Evolutionary conservation across 2,113 vertebrate genomes (phyloP).

Genomic region (Calypte anna): DNA sequence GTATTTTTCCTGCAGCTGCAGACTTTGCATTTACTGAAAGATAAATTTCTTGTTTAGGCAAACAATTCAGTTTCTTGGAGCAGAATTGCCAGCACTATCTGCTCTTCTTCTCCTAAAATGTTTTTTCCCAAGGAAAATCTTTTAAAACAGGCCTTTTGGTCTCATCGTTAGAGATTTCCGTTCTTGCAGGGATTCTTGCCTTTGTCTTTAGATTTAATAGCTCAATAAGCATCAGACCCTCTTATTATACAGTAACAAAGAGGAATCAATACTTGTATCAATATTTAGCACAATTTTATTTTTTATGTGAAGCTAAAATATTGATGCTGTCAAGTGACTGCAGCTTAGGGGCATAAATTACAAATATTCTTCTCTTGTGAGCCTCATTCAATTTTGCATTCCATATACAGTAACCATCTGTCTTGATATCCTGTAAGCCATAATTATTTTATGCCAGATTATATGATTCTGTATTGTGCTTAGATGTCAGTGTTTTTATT

Average conservation of each 20-base stretch:
- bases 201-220: conserved; percentile 45
- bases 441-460: conserved; percentile 55
- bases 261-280: conserved; percentile 66
- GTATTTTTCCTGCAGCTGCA: background rate
- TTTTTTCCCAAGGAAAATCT: conserved; percentile 22
- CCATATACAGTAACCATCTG: conserved; percentile 57
- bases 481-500: conserved; percentile 62
- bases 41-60: background rate
- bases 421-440: conserved; percentile 69
- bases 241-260: conserved; percentile 36
- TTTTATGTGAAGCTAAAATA: conserved; percentile 65
- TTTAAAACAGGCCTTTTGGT: conserved; percentile 31
- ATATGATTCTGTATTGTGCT: conserved; percentile 44
- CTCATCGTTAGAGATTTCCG: background rate
- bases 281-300: conserved; percentile 59
- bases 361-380: conserved; percentile 15
- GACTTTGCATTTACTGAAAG: background rate
- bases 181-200: conserved; percentile 26
- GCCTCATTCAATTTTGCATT: conserved; percentile 35
- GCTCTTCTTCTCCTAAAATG: background rate
- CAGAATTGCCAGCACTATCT: background rate
- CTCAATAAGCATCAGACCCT: conserved; percentile 49
- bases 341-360: conserved; percentile 57
- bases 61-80: background rate
- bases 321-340: conserved; percentile 59